phyloP scores from a whole-genome alignment of 2,113 vertebrate genomes.

The Hyperopisus bebe region DNA sequence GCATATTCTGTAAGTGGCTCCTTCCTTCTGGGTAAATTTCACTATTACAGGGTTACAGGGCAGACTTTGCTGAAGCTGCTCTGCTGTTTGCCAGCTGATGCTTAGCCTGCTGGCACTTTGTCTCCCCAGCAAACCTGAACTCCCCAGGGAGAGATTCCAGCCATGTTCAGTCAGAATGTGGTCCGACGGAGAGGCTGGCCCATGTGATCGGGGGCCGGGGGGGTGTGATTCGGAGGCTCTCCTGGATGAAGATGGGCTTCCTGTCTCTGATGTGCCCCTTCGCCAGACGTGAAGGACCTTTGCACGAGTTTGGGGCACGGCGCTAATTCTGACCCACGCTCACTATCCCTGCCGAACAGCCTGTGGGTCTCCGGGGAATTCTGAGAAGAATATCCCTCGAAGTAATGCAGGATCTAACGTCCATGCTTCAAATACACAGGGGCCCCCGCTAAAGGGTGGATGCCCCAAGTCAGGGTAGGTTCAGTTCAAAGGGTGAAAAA shows the following conservation, averaged over 20 bases:
- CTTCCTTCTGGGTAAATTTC: not conserved
- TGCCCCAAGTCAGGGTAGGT: not conserved
- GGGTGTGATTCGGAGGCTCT: not conserved
- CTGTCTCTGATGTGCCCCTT: not conserved
- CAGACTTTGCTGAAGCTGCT: not conserved
- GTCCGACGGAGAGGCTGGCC: not conserved
- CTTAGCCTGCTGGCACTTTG: not conserved
- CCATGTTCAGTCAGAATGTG: not conserved
- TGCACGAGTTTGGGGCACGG: not conserved
- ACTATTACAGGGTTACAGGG: not conserved
- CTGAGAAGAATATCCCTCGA: not conserved
- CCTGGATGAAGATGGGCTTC: not conserved
- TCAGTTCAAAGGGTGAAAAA: not conserved
- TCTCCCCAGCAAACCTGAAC: not conserved
- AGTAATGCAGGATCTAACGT: not conserved
- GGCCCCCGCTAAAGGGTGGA: not conserved
- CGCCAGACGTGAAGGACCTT: not conserved
- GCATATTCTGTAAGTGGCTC: not conserved
- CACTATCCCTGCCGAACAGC: not conserved
- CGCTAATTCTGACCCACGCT: not conserved
- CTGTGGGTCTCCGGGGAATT: not conserved
- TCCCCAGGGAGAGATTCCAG: not conserved
- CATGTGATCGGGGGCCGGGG: not conserved
- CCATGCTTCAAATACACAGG: not conserved
- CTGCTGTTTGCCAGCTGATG: not conserved